phyloP scores from a whole-genome alignment of 2,888 invertebrate genomes.

The Lasioglossum morio region DNA sequence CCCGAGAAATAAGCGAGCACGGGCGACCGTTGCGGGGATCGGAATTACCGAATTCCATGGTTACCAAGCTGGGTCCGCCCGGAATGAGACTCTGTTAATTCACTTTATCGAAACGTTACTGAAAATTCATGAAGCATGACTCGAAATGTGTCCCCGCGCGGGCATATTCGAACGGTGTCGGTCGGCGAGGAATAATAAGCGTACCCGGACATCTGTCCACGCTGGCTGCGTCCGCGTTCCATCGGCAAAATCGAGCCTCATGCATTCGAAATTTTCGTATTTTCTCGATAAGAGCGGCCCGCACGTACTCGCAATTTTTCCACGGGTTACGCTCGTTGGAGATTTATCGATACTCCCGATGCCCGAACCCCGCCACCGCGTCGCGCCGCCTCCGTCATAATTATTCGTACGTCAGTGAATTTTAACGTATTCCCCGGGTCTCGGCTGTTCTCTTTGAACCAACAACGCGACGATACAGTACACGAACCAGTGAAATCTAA shows the following conservation, averaged over 20 bases:
- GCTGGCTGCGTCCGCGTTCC: constrained; percentile 17
- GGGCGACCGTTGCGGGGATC: constrained; percentile 18
- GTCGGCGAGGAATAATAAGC: constrained; percentile 50
- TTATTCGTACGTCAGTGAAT: constrained; percentile 24
- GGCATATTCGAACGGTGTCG: constrained; percentile 33
- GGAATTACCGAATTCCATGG: constrained; percentile 36
- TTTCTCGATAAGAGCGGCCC: constrained; percentile 22
- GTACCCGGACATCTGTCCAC: constrained; percentile 21
- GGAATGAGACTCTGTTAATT: constrained; percentile 77
- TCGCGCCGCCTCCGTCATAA: neutral
- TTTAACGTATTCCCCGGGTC: neutral
- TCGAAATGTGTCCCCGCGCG: constrained; percentile 18
- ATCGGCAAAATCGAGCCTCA: constrained; percentile 44
- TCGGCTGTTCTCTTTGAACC: no score
- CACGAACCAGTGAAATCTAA: neutral
- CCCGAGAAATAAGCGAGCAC: constrained; percentile 64
- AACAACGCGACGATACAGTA: neutral
- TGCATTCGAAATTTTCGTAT: constrained; percentile 44
- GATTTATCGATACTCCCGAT: constrained; percentile 47
- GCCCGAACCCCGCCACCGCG: neutral
- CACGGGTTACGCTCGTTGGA: constrained; percentile 32
- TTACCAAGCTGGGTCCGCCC: constrained; percentile 68
- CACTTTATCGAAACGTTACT: constrained; percentile 64
- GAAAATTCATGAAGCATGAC: constrained; percentile 28
- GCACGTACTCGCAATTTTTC: constrained; percentile 61